Conservation (phyloP, 2,113 vertebrate genomes). For the Rattus rattus region DNA sequence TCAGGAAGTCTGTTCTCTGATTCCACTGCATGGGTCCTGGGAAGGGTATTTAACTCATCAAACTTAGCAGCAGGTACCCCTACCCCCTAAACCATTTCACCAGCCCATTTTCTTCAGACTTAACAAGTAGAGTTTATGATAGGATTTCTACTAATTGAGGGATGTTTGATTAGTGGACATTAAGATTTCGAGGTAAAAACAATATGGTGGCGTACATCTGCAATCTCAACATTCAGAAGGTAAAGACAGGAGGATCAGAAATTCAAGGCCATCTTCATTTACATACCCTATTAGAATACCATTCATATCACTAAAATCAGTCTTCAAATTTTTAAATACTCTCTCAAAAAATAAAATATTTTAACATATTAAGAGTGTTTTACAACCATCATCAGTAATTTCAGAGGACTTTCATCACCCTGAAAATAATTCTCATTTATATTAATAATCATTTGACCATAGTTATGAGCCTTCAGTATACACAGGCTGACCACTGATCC, state of each 20-base stretch:
- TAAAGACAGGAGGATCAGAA: not conserved
- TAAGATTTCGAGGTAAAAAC: not conserved
- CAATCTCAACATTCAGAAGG: not conserved
- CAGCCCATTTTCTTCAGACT: not conserved
- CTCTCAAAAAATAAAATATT: not conserved
- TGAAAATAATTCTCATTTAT: not conserved
- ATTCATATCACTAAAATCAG: not conserved
- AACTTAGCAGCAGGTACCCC: too few species aligned
- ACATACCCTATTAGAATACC: not conserved
- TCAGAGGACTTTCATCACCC: too few species aligned
- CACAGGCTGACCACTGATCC: not conserved
- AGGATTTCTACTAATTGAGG: slow-evolving; percentile 6
- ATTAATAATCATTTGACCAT: not conserved
- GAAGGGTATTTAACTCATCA: not conserved
- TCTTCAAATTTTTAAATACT: not conserved
- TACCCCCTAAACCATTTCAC: not conserved
- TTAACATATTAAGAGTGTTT: not conserved
- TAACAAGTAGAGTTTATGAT: not conserved
- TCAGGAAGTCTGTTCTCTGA: not conserved
- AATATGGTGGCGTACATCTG: not conserved
- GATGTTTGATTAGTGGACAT: slow-evolving; percentile 15
- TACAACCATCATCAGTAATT: not conserved
- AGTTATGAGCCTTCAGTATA: not conserved
- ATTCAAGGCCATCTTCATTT: not conserved
- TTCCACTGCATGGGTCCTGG: not conserved